Evolutionary conservation across 2,888 invertebrate species (phyloP), one percentile per base, ranked within the genome.

Genomic region (Chironomus riparius): DNA sequence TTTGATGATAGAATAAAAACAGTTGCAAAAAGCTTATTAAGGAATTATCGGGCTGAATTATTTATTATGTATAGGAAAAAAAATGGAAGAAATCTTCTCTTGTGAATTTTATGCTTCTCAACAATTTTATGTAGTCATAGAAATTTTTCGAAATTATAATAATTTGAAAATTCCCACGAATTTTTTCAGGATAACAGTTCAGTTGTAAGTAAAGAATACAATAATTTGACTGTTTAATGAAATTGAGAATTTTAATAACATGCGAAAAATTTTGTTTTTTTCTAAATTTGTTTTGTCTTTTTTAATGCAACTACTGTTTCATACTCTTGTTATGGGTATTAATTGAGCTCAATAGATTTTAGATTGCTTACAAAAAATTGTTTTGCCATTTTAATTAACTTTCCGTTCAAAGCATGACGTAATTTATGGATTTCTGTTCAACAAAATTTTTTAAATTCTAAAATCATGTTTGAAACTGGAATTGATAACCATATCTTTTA

Each of bases 111-210:
- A 80, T 79, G 82, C 79, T 81, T 81, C 78, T 69, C 48, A 56
- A 61, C 47, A 47, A 47, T 70, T 72, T 77, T 77, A 56, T 56
- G 56, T 56, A 56, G 15, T 56, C 56, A 73, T 76, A 75, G 76
- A 71, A 62, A 50, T 65, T 78, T 78, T 81, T 78, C 81, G 78
- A 82, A 81, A 82, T 38, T 38, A 10, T 56, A 56, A 56, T 56
- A 56, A 18, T 7, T 56, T 56, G 18, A 56, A 56, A 56, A 15
- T 56, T 56, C 56, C 56, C n/a, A 15, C 56, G 56, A 56, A 80
- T 82, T 83, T 38, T 88, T 88, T 84, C 88, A 89, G 89, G 88
- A 86, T 81, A 87, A 87, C 86, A 88, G 88, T 81, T 87, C 86
- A 82, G 86, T 89, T 86, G 89, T 89, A 88, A 89, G 89, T 88